Percentiles rank a stretch among this genome's conserved stretches.
These are phyloP conservation scores for Proctacanthus coquilletti DNA, from an alignment of 1,140 invertebrate genomes.

Conservation along the genomic window DNA sequence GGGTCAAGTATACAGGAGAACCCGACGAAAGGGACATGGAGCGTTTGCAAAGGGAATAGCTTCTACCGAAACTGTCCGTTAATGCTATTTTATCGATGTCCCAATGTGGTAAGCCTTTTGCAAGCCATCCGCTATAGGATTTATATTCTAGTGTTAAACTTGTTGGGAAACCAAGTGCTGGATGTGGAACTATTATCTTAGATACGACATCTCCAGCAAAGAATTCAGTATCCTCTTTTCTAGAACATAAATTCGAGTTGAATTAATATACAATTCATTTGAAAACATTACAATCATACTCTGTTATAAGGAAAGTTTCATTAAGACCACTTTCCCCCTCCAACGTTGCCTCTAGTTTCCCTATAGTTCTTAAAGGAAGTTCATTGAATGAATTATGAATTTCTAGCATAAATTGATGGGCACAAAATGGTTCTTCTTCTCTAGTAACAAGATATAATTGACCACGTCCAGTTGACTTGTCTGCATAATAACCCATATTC, in stretches of 20 bases:
- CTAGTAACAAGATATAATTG: constrained; percentile 73
- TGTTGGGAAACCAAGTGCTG: constrained; percentile 54
- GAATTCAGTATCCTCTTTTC: constrained; percentile 65
- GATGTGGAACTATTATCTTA: constrained; percentile 75
- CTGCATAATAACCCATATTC: constrained; percentile 89
- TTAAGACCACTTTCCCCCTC: constrained; percentile 67
- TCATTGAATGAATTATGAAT: constrained; percentile 56
- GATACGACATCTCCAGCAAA: constrained; percentile 51
- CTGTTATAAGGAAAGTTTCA: constrained; percentile 77
- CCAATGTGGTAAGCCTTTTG: constrained; percentile 63
- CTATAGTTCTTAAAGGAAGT: constrained; percentile 44
- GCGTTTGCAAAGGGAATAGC: constrained; percentile 62
- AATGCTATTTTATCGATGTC: constrained; percentile 68
- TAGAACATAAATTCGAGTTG: constrained; percentile 15
- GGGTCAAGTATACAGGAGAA: constrained; percentile 47
- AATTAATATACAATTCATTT: background rate
- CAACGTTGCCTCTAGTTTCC: constrained; percentile 67
- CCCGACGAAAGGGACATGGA: constrained; percentile 59
- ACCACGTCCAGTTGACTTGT: constrained; percentile 60
- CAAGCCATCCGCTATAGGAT: constrained; percentile 82
- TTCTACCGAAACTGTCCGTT: constrained; percentile 71
- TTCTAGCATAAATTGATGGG: constrained; percentile 74
- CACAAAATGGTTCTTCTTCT: constrained; percentile 85
- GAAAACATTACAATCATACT: constrained; percentile 34
- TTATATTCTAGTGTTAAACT: constrained; percentile 65